Conservation (phyloP, 35 echinoderm and acorn worm genomes). For the Diadema setosum region DNA sequence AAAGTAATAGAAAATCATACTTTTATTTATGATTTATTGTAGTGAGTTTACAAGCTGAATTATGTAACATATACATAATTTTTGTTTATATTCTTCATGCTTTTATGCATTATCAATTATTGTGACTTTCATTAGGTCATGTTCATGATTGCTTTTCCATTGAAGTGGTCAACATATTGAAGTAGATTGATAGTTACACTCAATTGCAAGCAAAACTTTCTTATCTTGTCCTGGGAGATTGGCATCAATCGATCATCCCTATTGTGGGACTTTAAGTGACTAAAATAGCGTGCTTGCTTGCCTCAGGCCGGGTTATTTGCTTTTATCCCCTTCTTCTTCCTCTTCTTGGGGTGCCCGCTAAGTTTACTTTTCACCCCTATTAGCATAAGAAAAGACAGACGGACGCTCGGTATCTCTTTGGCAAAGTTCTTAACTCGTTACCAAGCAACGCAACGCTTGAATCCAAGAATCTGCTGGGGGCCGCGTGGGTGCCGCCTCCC, state of each 20-base stretch:
- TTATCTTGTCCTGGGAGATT: background rate
- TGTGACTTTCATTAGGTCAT: no score
- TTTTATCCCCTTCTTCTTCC: background rate
- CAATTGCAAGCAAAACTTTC: background rate
- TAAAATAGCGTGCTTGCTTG: background rate
- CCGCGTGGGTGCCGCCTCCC: constrained; percentile 16
- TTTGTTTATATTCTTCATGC: no score
- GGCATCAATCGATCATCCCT: no score
- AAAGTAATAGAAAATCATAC: no score
- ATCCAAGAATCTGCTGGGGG: constrained; percentile 24
- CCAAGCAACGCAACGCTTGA: constrained; percentile 22
- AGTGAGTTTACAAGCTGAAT: no score
- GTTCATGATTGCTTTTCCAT: no score
- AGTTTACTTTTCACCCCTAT: background rate
- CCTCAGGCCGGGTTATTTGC: background rate
- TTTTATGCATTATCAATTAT: no score
- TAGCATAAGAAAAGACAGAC: background rate
- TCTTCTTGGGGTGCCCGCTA: background rate
- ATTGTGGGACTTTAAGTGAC: background rate
- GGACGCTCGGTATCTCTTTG: background rate
- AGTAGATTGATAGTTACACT: no score
- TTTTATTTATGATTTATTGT: no score
- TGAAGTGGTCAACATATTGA: no score
- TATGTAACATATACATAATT: no score
- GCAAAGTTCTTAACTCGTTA: constrained; percentile 10